Base-by-base conservation (phyloP, 2,113 vertebrate genomes). In the Pampusana beccarii region DNA sequence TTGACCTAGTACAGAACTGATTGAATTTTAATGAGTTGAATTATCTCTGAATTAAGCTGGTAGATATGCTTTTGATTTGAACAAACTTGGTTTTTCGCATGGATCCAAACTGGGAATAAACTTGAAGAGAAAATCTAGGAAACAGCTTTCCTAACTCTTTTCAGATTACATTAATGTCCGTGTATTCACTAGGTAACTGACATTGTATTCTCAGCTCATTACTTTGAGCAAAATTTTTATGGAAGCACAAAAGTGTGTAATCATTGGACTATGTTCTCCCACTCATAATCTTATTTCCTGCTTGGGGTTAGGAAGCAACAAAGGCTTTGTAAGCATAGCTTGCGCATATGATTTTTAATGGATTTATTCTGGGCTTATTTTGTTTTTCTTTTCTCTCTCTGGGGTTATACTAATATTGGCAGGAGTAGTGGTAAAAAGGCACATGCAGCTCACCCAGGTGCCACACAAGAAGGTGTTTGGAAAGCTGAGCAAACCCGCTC, bases 21-120 rank as follows among this genome's bases (percentile, higher is more conserved):
- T n/a, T 88, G 91, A 86, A 95, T 96, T 96, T 93, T 93, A 86
- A 94, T 89, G 51, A 91, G 83, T 31, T 89, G 62, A 91, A 93
- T 95, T 93, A 73, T 56, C 25, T 85, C 77, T 80, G 69, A 75
- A 79, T 92, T 70, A 82, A 75, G 38, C 51, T 89, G 15, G 13
- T 83, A 80, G 50, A 48, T 82, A 69, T 57, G 69, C n/a, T 73
- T 83, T 42, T 69, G 46, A 51, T 72, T 84, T 28, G 31, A 86
- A 86, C 10, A 86, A 84, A 71, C 34, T 19, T 66, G 8, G 0
- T 7, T n/a, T 38, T 64, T 70, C 77, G 15, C 20, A 46, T 36
- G 77, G 48, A 16, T 78, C 40, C 40, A 90, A 81, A 61, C 74
- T 77, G 33, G 57, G 84, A 94, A 71, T 60, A 66, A 87, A 82